phyloP scores from a whole-genome alignment of 2,797 vertebrate species.

The Coendou prehensilis region DNA sequence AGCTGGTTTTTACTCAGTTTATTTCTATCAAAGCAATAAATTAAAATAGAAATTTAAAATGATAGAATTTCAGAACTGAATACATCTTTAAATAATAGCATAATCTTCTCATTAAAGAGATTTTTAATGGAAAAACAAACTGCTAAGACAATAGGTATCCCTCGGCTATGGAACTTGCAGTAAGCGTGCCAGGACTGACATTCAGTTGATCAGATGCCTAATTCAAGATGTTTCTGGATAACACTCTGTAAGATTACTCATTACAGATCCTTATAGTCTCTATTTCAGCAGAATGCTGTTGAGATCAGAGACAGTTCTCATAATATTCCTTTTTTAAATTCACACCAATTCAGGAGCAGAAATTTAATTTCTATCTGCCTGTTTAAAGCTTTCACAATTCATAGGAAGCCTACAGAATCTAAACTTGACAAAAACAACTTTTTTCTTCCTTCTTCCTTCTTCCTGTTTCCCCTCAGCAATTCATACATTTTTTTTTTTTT shows the following conservation, averaged over 20 bases:
- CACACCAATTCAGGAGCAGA: not conserved
- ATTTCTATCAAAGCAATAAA: conserved; percentile 1
- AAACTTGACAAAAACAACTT: not conserved
- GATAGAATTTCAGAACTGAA: not conserved
- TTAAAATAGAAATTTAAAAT: conserved; percentile 17
- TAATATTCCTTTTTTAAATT: conserved; percentile 47
- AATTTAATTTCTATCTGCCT: not conserved
- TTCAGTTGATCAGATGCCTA: not conserved
- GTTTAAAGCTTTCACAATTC: not conserved
- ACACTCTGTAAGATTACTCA: not conserved
- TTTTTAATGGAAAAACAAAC: not conserved
- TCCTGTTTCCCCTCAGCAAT: not conserved
- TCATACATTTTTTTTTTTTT: not conserved
- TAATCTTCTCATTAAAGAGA: not conserved
- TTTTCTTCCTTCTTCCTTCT: not conserved
- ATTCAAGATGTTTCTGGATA: not conserved
- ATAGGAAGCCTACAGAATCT: not conserved
- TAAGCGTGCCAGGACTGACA: not conserved
- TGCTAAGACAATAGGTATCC: not conserved
- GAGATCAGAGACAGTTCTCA: conserved; percentile 6
- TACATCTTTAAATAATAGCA: not conserved
- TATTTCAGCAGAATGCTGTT: not conserved
- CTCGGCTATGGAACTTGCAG: not conserved
- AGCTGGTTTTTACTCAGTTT: not conserved
- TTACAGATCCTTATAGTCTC: not conserved